Conservation (phyloP, 2,113 vertebrate genomes). For the Oncorhynchus keta region DNA sequence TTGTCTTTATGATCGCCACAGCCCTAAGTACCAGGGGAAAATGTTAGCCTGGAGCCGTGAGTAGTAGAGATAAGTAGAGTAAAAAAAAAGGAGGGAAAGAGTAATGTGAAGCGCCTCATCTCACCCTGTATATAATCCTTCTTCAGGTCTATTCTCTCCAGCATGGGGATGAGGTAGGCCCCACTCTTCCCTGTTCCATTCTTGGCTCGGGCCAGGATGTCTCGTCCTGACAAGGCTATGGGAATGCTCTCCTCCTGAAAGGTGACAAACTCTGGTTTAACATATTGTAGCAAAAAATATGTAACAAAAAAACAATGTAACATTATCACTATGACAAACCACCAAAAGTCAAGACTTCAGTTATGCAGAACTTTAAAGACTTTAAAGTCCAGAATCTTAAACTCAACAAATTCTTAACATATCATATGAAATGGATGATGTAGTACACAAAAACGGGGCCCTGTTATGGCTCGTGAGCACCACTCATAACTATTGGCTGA, state of each 20-base stretch:
- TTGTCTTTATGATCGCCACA: too few relatives aligned
- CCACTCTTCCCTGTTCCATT: conserved; percentile 55
- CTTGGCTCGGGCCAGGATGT: conserved; percentile 78
- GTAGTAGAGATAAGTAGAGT: too few relatives aligned
- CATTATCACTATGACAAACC: neutral
- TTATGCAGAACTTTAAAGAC: neutral
- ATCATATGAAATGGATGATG: too few relatives aligned
- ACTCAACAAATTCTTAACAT: too few relatives aligned
- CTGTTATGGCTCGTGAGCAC: too few relatives aligned
- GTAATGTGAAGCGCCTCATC: neutral
- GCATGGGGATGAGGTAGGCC: conserved; percentile 77
- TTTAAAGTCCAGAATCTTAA: too few relatives aligned
- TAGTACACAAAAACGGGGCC: too few relatives aligned
- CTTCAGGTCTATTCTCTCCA: conserved; percentile 80
- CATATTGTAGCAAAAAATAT: neutral
- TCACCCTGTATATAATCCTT: conserved; percentile 79
- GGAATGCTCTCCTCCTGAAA: conserved; percentile 80
- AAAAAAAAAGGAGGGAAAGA: too few relatives aligned
- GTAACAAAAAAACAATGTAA: neutral
- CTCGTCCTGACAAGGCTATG: conserved; percentile 77
- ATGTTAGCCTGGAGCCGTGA: too few relatives aligned
- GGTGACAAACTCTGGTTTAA: neutral
- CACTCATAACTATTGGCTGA: too few relatives aligned
- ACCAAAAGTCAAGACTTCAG: neutral
- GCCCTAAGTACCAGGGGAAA: too few relatives aligned